Percentiles rank a stretch among this genome's conserved stretches.
These are phyloP conservation scores for Gastracanthus pulcherrimus DNA, from an alignment of 2,888 invertebrate species.

Conservation along the genomic window DNA sequence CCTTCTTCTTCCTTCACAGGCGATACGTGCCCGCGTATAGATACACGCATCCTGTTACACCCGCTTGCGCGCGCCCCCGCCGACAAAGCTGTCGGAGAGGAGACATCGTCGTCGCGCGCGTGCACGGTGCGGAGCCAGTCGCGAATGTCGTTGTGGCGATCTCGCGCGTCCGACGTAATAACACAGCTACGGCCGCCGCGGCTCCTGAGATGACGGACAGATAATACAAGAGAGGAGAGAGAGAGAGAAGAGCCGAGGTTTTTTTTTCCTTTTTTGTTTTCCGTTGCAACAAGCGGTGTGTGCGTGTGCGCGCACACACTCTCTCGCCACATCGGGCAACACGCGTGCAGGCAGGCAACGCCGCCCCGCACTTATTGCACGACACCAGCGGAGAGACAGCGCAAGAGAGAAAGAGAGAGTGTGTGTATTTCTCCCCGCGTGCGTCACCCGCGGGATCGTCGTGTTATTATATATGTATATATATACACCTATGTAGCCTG, in stretches of 20 bases:
- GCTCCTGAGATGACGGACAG: conserved; percentile 29
- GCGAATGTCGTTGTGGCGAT: conserved; percentile 26
- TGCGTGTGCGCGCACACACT: too few relatives aligned
- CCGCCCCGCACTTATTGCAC: conserved; percentile 9
- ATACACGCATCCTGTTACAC: too few relatives aligned
- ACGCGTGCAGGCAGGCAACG: not conserved
- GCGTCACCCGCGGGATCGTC: too few relatives aligned
- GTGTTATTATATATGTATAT: not conserved
- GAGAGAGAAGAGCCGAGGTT: too few relatives aligned
- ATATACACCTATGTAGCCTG: not conserved
- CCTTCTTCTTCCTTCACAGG: too few relatives aligned
- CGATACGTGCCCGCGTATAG: too few relatives aligned
- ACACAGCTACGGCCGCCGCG: too few relatives aligned
- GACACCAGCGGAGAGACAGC: not conserved
- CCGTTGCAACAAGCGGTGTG: not conserved
- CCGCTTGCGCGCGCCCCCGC: too few relatives aligned
- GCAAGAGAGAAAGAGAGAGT: not conserved
- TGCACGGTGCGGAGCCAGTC: not conserved
- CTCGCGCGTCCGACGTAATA: not conserved
- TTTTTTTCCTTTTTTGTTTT: too few relatives aligned
- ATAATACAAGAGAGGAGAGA: conserved; percentile 14
- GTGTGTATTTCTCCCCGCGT: not conserved
- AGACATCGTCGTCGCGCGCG: not conserved
- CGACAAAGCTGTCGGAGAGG: too few relatives aligned
- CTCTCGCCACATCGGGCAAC: not conserved